Evolutionary conservation across 2,113 vertebrate species (phyloP).

Genomic region (Glaucidium brasilianum): DNA sequence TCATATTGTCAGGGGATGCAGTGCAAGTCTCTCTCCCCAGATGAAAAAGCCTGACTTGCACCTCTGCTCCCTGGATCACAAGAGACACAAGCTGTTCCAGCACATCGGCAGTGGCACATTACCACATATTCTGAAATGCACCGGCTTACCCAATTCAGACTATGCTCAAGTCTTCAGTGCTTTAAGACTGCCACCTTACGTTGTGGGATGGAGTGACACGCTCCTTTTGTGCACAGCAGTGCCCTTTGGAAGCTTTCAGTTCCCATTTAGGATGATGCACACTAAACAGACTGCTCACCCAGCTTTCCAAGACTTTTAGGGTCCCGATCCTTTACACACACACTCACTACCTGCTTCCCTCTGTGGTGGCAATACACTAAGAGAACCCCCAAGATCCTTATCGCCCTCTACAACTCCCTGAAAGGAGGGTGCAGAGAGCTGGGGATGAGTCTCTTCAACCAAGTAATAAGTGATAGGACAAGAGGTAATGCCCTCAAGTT

Average conservation of each 20-base stretch:
- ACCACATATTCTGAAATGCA: background rate
- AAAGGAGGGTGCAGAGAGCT: no score
- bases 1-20: fast-evolving
- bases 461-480: no score
- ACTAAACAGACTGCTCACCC: background rate
- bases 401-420: no score
- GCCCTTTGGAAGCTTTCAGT: fast-evolving
- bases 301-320: background rate
- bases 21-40: background rate
- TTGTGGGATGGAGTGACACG: background rate
- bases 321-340: fast-evolving
- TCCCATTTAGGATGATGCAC: fast-evolving
- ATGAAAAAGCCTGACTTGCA: background rate
- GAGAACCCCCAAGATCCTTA: background rate
- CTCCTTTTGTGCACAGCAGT: fast-evolving
- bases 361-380: background rate
- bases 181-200: conserved; percentile 46
- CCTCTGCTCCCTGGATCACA: background rate
- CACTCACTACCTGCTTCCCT: background rate
- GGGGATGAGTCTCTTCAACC: no score
- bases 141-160: fast-evolving
- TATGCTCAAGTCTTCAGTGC: background rate
- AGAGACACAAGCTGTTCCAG: background rate
- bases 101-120: fast-evolving
- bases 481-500: no score